Evolutionary conservation across 1,140 invertebrate species (phyloP), one percentile per base, ranked within the genome.

Genomic region (Diabrotica virgifera): DNA sequence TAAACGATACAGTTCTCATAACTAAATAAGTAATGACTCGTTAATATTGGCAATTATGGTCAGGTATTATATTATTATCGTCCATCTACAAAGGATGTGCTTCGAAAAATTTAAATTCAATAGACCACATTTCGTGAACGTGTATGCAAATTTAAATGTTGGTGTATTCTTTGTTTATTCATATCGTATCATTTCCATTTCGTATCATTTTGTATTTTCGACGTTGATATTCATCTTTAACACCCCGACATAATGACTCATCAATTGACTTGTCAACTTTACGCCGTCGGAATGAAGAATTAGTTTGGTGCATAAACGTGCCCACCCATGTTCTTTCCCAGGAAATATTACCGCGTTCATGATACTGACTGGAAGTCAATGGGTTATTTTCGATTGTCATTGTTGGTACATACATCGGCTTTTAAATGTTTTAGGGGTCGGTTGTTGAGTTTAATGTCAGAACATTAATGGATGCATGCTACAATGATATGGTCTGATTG

Each of bases 211-310:
- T 36, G 53, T 55, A 14, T 36, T 55, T 55, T 35, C 53, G 24
- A 60, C 50, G 35, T 36, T 14, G 59, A 60, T 60, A 60, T 60
- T 35, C 59, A 60, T 60, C 59, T 60, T 60, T 51, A 60, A 60
- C 59, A 60, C 59, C 59, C 59, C 59, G 59, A 60, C 59, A 38
- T 60, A 60, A 60, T 60, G 59, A 60, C 50, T 60, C 59, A 60
- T 60, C 59, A 60, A 60, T 60, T 60, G 59, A 60, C 59, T 60
- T 50, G 59, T 60, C 59, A 60, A 60, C 59, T 60, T 10, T 60
- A 60, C 59, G 59, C 40, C 9, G 46, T 36, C 46, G 24, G 59
- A 60, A 60, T 60, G 24, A 51, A 51, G 46, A 51, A 60, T 60
- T 60, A 60, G 40, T 12, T n/a, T 12, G n/a, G 9, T 37, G 35